Percentiles rank a stretch among this genome's conserved stretches.
Conservation (phyloP, 2,888 invertebrate species). For the Eucriotettix oculatus region DNA sequence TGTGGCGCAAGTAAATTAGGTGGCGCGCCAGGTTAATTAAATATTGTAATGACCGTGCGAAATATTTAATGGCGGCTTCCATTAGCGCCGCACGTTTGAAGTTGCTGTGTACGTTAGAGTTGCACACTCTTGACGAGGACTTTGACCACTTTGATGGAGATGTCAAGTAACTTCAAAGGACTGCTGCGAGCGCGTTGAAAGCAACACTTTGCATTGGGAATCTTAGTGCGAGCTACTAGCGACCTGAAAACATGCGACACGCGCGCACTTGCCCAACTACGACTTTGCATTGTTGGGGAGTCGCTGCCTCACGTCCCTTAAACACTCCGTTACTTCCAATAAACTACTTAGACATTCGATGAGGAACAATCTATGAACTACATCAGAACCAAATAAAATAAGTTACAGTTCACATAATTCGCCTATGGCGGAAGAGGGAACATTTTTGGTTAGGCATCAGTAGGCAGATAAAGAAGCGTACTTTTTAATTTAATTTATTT, state of each 20-base stretch:
- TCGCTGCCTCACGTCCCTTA: too few species aligned
- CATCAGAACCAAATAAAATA: too few species aligned
- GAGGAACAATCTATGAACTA: too few species aligned
- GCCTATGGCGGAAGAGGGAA: too few species aligned
- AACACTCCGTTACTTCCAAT: too few species aligned
- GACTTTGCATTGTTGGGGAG: too few species aligned
- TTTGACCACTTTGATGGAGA: not conserved
- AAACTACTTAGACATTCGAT: too few species aligned
- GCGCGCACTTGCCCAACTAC: too few species aligned
- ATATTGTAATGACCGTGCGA: not conserved
- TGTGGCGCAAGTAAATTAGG: not conserved
- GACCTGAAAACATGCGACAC: not conserved
- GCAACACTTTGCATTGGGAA: not conserved
- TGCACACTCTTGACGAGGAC: not conserved
- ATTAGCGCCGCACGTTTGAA: not conserved
- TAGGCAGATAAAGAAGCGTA: too few species aligned
- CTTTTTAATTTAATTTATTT: too few species aligned
- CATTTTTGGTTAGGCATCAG: too few species aligned
- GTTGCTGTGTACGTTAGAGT: not conserved
- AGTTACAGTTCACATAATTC: too few species aligned
- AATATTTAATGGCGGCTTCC: not conserved
- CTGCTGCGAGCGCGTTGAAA: not conserved
- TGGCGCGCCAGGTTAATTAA: not conserved
- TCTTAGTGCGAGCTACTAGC: not conserved
- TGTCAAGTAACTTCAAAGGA: not conserved